A percentile compares a stretch with the other conserved stretches of the same genome.
These are phyloP conservation scores for Spatulosminthurus flaviceps DNA, from an alignment of 2,888 invertebrate genomes.

Conservation along the genomic window DNA sequence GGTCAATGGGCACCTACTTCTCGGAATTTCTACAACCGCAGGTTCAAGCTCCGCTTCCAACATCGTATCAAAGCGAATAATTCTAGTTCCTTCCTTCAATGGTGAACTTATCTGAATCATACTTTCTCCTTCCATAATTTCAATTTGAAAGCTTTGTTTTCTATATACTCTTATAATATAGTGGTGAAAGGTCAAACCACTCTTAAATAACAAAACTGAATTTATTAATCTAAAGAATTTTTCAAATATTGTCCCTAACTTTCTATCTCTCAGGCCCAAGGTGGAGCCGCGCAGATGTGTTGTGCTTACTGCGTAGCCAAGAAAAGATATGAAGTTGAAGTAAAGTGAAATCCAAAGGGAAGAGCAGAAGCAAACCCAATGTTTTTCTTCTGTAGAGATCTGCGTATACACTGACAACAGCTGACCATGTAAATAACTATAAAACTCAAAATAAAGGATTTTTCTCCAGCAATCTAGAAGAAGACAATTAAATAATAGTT, in stretches of 20 bases:
- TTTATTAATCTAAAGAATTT: too few species aligned
- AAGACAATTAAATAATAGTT: too few species aligned
- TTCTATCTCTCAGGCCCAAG: background rate
- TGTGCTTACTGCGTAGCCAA: slow-evolving; percentile 12
- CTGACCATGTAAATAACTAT: slow-evolving; percentile 20
- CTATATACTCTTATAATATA: too few species aligned
- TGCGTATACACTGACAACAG: slow-evolving; percentile 14
- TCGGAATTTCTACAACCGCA: background rate
- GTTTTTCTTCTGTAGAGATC: too few species aligned
- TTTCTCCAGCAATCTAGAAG: too few species aligned
- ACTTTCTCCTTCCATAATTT: too few species aligned
- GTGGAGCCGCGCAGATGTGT: slow-evolving; percentile 22
- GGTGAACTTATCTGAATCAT: background rate
- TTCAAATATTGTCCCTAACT: too few species aligned
- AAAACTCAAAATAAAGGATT: background rate
- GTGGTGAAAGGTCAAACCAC: too few species aligned
- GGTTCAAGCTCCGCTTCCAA: background rate
- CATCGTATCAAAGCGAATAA: slow-evolving; percentile 49
- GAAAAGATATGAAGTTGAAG: background rate
- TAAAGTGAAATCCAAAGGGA: too few species aligned
- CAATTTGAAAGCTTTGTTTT: too few species aligned
- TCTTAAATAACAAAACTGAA: too few species aligned
- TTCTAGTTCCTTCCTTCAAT: slow-evolving; percentile 31
- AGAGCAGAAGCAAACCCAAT: background rate
- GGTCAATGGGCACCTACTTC: slow-evolving; percentile 37